Percentiles rank a stretch among this genome's conserved stretches.
Evolutionary conservation across 2,113 vertebrate species (phyloP).

Genomic region (Laterallus jamaicensis): DNA sequence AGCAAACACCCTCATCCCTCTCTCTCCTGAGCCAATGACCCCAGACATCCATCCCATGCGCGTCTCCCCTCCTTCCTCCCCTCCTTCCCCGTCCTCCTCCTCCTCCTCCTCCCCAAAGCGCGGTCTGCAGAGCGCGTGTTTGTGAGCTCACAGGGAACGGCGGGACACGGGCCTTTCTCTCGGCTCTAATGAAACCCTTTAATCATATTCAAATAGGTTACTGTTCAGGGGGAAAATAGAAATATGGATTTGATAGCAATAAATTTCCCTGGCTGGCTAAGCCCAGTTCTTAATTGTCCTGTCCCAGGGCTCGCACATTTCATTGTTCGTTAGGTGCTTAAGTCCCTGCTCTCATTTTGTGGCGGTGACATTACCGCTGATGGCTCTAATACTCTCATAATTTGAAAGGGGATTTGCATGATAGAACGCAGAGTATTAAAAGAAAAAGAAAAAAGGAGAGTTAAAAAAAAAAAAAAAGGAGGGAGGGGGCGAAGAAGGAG

Average conservation of each 20-base stretch:
- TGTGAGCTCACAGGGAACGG: constrained; percentile 82
- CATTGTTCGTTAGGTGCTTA: constrained; percentile 99
- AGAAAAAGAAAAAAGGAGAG: constrained; percentile 90
- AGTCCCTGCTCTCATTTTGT: constrained; percentile 99
- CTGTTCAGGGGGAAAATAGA: constrained; percentile 99
- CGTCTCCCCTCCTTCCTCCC: background rate
- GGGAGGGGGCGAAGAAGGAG: constrained; percentile 46
- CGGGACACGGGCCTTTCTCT: constrained; percentile 80
- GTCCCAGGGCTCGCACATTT: constrained; percentile 99
- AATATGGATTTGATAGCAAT: constrained; percentile 99
- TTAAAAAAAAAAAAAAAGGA: constrained; percentile 66
- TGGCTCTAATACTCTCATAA: constrained; percentile 99
- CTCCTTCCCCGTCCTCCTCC: background rate
- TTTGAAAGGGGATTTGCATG: constrained; percentile 99
- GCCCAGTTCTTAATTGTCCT: constrained; percentile 99
- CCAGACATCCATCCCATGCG: background rate
- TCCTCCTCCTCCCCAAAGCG: background rate
- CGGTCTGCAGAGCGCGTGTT: constrained; percentile 67
- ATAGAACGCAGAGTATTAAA: constrained; percentile 99
- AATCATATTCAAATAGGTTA: constrained; percentile 99
- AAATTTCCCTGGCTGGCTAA: constrained; percentile 99
- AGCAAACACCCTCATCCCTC: background rate
- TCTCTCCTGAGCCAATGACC: background rate
- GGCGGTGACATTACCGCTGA: constrained; percentile 99
- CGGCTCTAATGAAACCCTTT: constrained; percentile 91